Evolutionary conservation across 2,888 invertebrate genomes (phyloP).

Genomic region (Yponomeuta sedellus): DNA sequence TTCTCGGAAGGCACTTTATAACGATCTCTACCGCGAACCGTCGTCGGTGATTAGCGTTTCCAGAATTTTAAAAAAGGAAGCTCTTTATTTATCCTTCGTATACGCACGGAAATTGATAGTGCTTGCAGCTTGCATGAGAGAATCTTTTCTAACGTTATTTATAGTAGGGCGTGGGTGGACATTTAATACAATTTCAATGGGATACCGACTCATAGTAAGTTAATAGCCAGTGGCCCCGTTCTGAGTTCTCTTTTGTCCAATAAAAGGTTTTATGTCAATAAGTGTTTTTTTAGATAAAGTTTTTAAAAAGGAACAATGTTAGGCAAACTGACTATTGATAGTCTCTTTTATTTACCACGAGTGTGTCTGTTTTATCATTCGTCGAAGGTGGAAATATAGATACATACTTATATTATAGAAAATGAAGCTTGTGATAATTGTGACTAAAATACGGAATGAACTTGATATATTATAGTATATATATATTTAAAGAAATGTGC

Average conservation of each 20-base stretch:
- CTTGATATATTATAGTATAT: too few relatives aligned
- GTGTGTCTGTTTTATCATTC: too few relatives aligned
- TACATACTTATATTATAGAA: too few relatives aligned
- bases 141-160: neutral
- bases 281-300: neutral
- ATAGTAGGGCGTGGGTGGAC: neutral
- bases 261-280: neutral
- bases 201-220: too few relatives aligned
- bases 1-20: conserved; percentile 55
- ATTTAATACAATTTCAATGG: neutral
- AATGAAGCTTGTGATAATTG: too few relatives aligned
- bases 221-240: neutral
- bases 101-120: neutral
- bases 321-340: too few relatives aligned
- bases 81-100: neutral
- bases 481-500: too few relatives aligned
- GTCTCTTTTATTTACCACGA: too few relatives aligned
- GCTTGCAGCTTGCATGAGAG: neutral
- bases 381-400: too few relatives aligned
- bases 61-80: conserved; percentile 37
- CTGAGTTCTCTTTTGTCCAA: neutral
- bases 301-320: too few relatives aligned
- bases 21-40: conserved; percentile 61
- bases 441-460: too few relatives aligned
- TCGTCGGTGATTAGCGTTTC: conserved; percentile 66